phyloP scores from a whole-genome alignment of 2,797 vertebrate genomes.

The Characodon lateralis region DNA sequence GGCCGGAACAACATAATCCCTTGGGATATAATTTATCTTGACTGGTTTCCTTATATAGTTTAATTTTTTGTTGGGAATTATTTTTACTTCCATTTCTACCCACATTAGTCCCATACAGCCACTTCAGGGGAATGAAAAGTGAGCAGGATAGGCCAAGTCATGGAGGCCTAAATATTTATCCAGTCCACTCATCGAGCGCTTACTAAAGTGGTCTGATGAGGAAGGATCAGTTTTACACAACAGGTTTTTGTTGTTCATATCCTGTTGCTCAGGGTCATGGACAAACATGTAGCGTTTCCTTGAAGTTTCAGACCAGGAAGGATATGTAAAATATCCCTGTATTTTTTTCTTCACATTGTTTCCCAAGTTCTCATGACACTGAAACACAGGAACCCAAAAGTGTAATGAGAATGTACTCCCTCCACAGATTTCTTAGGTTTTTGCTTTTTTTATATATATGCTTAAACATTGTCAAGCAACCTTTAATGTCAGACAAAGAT shows the following conservation, averaged over 20 bases:
- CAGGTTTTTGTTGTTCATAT: slow-evolving; percentile 62
- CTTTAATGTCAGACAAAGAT: too few species aligned
- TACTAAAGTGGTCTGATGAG: slow-evolving; percentile 44
- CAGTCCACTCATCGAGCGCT: slow-evolving; percentile 60
- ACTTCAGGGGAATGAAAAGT: slow-evolving; percentile 22
- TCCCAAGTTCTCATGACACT: slow-evolving; percentile 29
- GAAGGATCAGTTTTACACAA: slow-evolving; percentile 50
- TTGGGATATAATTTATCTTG: slow-evolving; percentile 45
- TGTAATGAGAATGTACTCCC: not conserved
- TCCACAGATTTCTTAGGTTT: not conserved
- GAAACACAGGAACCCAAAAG: not conserved
- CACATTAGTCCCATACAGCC: slow-evolving; percentile 46
- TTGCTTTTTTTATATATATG: too few species aligned
- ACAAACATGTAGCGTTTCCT: slow-evolving; percentile 34
- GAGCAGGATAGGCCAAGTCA: slow-evolving; percentile 46
- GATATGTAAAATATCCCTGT: slow-evolving; percentile 32
- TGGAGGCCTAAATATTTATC: slow-evolving; percentile 68
- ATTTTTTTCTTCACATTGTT: slow-evolving; percentile 11
- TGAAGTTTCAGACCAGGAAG: slow-evolving; percentile 45
- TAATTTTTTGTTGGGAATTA: slow-evolving; percentile 43
- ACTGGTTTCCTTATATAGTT: slow-evolving; percentile 33
- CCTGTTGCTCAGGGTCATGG: slow-evolving; percentile 46
- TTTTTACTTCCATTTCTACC: slow-evolving; percentile 55
- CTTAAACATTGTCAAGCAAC: not conserved
- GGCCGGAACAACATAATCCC: slow-evolving; percentile 43